Conservation (phyloP, 1,140 invertebrate species). For the Drosophila triauraria region DNA sequence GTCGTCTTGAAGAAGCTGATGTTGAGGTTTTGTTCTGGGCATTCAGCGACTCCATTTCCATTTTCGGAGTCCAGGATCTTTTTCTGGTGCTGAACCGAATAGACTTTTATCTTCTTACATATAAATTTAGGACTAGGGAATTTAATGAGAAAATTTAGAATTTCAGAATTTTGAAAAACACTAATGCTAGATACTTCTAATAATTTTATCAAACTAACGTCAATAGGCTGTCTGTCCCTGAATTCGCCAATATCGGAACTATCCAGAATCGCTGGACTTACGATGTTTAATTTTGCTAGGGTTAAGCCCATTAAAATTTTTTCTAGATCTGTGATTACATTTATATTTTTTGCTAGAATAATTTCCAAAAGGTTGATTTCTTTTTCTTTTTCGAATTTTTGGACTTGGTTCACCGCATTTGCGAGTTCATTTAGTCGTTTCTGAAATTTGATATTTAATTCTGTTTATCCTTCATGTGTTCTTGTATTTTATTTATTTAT, state of each 20-base stretch:
- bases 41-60: neutral
- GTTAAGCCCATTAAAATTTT: conserved; percentile 8
- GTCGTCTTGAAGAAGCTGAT: neutral
- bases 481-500: too few relatives aligned
- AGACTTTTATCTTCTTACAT: neutral
- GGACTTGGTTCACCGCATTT: conserved; percentile 1
- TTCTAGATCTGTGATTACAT: conserved; percentile 2
- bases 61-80: neutral
- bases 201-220: conserved; percentile 3
- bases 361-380: neutral
- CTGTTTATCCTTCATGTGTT: conserved; percentile 15
- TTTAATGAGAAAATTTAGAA: conserved; percentile 4
- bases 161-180: neutral
- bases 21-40: neutral
- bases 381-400: neutral
- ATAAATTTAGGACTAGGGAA: neutral
- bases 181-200: neutral
- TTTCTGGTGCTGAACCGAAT: neutral
- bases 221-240: neutral
- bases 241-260: neutral
- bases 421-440: neutral
- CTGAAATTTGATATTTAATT: conserved; percentile 18
- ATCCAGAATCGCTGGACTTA: neutral
- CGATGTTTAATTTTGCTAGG: conserved; percentile 6
- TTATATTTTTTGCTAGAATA: conserved; percentile 7